phyloP scores from a whole-genome alignment of 2,888 invertebrate genomes.

The Eristalis pertinax region DNA sequence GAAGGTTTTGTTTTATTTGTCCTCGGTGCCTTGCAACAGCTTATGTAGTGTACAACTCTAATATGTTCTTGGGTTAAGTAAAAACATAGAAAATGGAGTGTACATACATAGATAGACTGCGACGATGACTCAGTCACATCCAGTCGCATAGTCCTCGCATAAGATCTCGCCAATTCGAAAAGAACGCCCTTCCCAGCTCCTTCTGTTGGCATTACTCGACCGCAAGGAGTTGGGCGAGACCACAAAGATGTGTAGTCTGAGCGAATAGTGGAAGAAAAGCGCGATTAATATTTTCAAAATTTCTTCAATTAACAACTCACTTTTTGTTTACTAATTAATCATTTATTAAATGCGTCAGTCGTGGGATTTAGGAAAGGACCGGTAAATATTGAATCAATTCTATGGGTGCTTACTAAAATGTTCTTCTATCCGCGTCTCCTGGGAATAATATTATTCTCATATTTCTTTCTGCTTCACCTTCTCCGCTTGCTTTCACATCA shows the following conservation, averaged over 20 bases:
- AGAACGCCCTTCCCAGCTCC: background rate
- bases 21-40: background rate
- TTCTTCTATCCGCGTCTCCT: background rate
- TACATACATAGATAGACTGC: too few relatives aligned
- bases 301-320: background rate
- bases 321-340: background rate
- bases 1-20: conserved; percentile 27
- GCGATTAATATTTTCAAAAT: background rate
- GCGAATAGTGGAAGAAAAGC: background rate
- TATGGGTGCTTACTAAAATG: background rate
- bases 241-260: background rate
- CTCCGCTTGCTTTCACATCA: background rate
- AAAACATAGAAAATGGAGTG: conserved; percentile 8
- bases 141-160: conserved; percentile 48
- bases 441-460: background rate
- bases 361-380: background rate
- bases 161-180: background rate
- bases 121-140: too few relatives aligned
- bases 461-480: background rate
- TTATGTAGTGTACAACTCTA: background rate
- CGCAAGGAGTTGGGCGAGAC: background rate
- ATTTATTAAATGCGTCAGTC: background rate
- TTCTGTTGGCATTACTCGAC: background rate
- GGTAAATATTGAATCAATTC: background rate
- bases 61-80: conserved; percentile 26